Conservation (phyloP, 2,113 vertebrate species). For the Procavia capensis region DNA sequence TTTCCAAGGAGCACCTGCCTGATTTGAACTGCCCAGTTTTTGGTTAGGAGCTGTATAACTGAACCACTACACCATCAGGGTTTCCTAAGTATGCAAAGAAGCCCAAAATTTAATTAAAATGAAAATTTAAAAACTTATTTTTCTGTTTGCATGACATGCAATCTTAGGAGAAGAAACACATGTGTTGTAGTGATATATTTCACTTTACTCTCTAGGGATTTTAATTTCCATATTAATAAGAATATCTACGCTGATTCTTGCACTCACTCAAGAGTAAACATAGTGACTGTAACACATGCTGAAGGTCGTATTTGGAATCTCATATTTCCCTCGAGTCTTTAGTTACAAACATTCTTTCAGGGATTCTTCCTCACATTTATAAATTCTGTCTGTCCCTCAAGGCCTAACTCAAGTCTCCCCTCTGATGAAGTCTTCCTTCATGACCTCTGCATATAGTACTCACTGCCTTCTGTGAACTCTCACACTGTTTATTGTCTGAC, state of each 20-base stretch:
- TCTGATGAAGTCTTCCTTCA: constrained; percentile 52
- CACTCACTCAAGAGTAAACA: constrained; percentile 43
- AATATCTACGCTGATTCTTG: constrained; percentile 56
- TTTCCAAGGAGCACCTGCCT: no score
- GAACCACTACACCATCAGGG: no score
- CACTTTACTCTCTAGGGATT: constrained; percentile 22
- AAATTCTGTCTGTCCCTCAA: constrained; percentile 30
- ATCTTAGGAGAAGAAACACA: neutral
- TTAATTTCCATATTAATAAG: constrained; percentile 66
- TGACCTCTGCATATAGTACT: neutral
- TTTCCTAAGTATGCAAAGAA: constrained; percentile 28
- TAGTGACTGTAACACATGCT: constrained; percentile 45
- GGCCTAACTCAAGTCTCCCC: neutral
- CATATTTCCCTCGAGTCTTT: constrained; percentile 74
- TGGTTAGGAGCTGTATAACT: no score
- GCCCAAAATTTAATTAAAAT: constrained; percentile 59
- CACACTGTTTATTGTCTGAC: constrained; percentile 46
- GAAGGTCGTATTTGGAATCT: constrained; percentile 68
- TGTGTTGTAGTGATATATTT: constrained; percentile 54
- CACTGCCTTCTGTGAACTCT: constrained; percentile 61
- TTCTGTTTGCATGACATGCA: constrained; percentile 21
- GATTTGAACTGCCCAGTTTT: no score
- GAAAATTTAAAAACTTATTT: constrained; percentile 41
- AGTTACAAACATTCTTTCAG: constrained; percentile 41
- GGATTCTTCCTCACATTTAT: constrained; percentile 13